These are phyloP conservation scores for Lissonota sp. DNA, from an alignment of 2,888 invertebrate genomes.

Conservation along the genomic window DNA sequence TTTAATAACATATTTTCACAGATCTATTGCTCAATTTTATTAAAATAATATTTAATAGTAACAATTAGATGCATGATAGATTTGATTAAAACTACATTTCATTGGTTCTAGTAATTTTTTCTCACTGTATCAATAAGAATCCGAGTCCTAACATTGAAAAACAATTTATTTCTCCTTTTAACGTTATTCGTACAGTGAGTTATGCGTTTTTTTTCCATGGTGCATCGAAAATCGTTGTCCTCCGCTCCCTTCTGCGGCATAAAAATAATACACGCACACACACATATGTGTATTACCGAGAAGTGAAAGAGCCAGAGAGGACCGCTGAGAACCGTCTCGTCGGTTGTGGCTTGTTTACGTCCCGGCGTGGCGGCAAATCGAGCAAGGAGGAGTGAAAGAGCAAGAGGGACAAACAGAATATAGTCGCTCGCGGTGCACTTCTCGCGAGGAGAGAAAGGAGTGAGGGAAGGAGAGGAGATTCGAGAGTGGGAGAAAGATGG, in stretches of 20 bases:
- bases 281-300: conserved; percentile 41
- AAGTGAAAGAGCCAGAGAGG: conserved; percentile 45
- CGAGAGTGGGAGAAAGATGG: conserved; percentile 60
- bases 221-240: conserved; percentile 54
- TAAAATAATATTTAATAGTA: no score
- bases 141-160: no score
- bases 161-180: background rate
- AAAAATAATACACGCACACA: conserved; percentile 25
- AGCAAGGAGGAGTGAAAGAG: conserved; percentile 23
- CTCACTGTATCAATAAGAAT: no score
- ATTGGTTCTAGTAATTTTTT: no score
- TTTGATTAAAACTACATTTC: no score
- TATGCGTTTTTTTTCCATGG: background rate
- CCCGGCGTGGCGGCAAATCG: conserved; percentile 66
- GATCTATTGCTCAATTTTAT: no score
- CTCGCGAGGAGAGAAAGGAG: conserved; percentile 37
- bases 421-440: background rate
- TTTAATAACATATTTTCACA: no score
- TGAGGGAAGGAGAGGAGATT: conserved; percentile 47
- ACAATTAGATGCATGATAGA: no score
- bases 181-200: background rate
- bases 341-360: conserved; percentile 79
- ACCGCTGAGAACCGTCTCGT: conserved; percentile 62
- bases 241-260: conserved; percentile 5
- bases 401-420: conserved; percentile 26